Base-by-base conservation (phyloP, 1,140 invertebrate species). In the Ooceraea biroi region DNA sequence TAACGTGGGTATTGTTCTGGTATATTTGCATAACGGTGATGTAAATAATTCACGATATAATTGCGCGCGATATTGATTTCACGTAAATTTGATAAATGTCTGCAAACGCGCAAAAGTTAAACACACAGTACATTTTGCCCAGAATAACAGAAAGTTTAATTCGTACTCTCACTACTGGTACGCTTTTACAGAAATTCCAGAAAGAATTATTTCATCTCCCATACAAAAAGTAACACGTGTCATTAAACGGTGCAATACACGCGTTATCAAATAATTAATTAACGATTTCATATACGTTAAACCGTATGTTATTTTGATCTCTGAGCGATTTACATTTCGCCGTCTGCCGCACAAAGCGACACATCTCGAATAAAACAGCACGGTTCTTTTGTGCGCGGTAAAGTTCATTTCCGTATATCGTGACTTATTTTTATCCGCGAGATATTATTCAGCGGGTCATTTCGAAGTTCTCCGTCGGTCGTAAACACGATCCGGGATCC, bases 31-130 rank as follows among this genome's bases (percentile, higher is more conserved):
- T 5, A 0, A 27, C 30, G 1, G 44, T 44, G 25, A 17, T 19
- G 7, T 74, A 61, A 61, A 48, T 74, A 74, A 46, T 11, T 74
- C 27, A 74, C 8, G 4, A 12, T 11, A 27, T 44, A 27, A 19
- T 0, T 36, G 7, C 11, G 0, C 5, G 10, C 17, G 17, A 58
- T 73, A 57, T 74, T 74, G 17, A 17, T 74, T 44, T 60, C 44
- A 58, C 22, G 2, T 50, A 44, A 74, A 74, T 0, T 36, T 44
- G 1, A 73, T 72, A 58, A 74, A 27, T n/a, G 60, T 57, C 36
- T 60, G 36, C 36, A 46, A 19, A 60, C 25, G 17, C 14, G 58
- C 27, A 60, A 27, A 27, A 60, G 44, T 46, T 1, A 30, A 12
- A 74, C n/a, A 72, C 36, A 41, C 60, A n/a, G n/a, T n/a, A 46